A percentile compares a stretch with the other conserved stretches of the same genome.
These are phyloP conservation scores for Acanthosoma haemorrhoidale DNA, from an alignment of 2,888 invertebrate species.

Conservation along the genomic window DNA sequence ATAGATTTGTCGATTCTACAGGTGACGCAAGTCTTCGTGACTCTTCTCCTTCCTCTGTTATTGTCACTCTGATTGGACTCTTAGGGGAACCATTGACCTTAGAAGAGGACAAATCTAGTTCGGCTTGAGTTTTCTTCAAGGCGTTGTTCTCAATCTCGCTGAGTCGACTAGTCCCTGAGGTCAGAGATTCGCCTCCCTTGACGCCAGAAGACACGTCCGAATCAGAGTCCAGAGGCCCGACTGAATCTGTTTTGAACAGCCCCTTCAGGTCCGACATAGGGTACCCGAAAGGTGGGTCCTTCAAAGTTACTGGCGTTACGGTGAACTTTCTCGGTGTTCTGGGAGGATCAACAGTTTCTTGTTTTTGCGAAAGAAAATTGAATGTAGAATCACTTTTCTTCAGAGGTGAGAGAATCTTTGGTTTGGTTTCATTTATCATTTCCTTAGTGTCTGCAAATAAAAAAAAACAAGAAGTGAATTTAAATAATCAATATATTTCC, in stretches of 20 bases:
- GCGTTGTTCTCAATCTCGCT: conserved; percentile 18
- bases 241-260: conserved; percentile 6
- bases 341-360: not conserved
- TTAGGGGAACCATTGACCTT: not conserved
- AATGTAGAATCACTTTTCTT: not conserved
- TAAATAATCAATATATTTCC: too few species aligned
- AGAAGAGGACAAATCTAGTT: not conserved
- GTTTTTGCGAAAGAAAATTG: not conserved
- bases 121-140: conserved; percentile 21
- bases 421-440: not conserved
- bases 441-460: conserved; percentile 9
- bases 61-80: not conserved
- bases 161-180: not conserved
- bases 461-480: too few species aligned
- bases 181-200: not conserved
- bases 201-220: conserved; percentile 9
- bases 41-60: not conserved
- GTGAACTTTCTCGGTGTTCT: conserved; percentile 13
- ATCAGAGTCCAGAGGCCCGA: conserved; percentile 14
- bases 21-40: not conserved
- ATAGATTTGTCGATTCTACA: not conserved
- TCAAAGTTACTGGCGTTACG: not conserved
- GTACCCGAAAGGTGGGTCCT: conserved; percentile 15
- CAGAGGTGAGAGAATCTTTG: conserved; percentile 14
- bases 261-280: conserved; percentile 13